Evolutionary conservation across 1,140 invertebrate species (phyloP).

Genomic region (Gryllus bimaculatus): DNA sequence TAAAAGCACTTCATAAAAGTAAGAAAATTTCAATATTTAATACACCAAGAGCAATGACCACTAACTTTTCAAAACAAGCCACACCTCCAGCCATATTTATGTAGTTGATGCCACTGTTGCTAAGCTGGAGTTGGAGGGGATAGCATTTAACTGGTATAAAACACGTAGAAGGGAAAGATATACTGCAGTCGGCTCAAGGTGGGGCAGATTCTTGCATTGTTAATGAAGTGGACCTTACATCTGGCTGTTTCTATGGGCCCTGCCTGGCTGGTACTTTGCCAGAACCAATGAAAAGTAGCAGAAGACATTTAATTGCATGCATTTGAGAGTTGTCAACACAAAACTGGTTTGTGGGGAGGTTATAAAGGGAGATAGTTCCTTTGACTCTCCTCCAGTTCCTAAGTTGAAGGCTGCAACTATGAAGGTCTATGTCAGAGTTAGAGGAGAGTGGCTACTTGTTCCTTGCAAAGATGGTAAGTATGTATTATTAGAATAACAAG

Average conservation of each 20-base stretch:
- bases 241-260: background rate
- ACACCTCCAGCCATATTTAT: too few species aligned
- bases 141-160: background rate
- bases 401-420: slow-evolving; percentile 29
- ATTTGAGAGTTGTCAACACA: background rate
- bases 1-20: too few species aligned
- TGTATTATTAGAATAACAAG: background rate
- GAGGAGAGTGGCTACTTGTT: slow-evolving; percentile 55
- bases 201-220: background rate
- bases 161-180: background rate
- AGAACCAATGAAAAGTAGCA: background rate
- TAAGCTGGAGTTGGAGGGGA: background rate
- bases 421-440: slow-evolving; percentile 50
- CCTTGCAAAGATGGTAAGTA: slow-evolving; percentile 43
- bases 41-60: too few species aligned
- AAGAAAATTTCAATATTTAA: too few species aligned
- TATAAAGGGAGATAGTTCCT: background rate
- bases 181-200: background rate
- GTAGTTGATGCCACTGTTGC: background rate
- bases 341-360: background rate
- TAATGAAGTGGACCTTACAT: background rate
- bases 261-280: background rate
- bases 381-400: background rate
- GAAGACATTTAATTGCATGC: background rate
- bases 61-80: too few species aligned